Evolutionary conservation across 2,888 invertebrate genomes (phyloP), one percentile per base, ranked within the genome.

Genomic region (Stenurella melanura): DNA sequence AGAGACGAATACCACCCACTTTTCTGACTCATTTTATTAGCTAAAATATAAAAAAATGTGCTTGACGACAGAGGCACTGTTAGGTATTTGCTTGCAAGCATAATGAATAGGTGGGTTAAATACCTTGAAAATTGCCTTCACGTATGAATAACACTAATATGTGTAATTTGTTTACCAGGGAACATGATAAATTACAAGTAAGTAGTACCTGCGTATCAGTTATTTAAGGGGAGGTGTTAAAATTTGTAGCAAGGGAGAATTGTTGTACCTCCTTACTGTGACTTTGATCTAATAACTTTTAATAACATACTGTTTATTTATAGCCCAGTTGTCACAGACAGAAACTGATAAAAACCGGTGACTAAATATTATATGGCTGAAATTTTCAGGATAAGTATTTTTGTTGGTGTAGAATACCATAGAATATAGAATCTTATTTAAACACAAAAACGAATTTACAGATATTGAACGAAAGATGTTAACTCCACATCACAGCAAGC

Each of bases 1-100:
- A 38, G 21, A 61, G 18, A n/a, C 42, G 60, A 71, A 60, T 50
- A 57, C 60, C 70, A 50, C 70, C 70, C 42, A 71, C 70, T 42
- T 42, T 42, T 21, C 70, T 71, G 70, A 71, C 70, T 71, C 60
- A 71, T 21, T 60, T 21, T 42, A 9, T 60, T 61, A 21, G 26
- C 34, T 60, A 30, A 69, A 69, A 34, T 58, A 30, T 18, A 30
- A 61, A 71, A 64, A 60, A 69, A 30, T 69, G 15, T 10, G 69
- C 30, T 18, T 69, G 70, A 42, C 61, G 21, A 61, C 70, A 60
- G 19, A 71, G 69, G 42, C 50, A 42, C 42, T 57, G 42, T 21
- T 42, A 69, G 58, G 61, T 54, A 50, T 18, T 64, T 10, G 26
- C 67, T 26, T 19, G 56, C 15, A 10, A 19, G n/a, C 3, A 50